Conservation (phyloP, 1,140 invertebrate genomes). For the Drosophila repletoides region DNA sequence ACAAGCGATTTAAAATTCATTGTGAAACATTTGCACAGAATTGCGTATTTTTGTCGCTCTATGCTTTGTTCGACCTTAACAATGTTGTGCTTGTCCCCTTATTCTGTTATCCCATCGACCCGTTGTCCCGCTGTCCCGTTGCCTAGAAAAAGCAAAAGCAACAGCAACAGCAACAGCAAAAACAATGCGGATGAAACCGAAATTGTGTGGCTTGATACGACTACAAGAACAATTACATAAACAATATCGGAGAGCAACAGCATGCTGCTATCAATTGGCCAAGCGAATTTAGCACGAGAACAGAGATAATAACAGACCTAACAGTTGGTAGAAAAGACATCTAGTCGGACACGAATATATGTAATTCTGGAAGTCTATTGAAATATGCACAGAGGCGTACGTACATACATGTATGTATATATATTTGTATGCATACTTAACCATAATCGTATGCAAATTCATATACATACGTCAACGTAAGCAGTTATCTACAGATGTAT, state of each 20-base stretch:
- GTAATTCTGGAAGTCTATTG: no score
- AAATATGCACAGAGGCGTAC: no score
- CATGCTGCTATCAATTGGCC: slow-evolving; percentile 58
- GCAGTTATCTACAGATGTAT: no score
- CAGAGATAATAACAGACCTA: no score
- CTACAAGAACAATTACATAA: slow-evolving; percentile 40
- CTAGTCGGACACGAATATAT: no score
- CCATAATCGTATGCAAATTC: no score
- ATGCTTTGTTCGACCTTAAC: slow-evolving; percentile 38
- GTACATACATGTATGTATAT: no score
- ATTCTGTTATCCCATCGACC: no score
- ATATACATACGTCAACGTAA: no score
- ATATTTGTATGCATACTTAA: no score
- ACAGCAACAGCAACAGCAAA: no score
- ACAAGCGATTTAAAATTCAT: slow-evolving; percentile 74
- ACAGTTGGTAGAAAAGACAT: no score
- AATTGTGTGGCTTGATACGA: slow-evolving; percentile 59
- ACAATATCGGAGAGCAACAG: slow-evolving; percentile 43
- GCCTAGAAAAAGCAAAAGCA: slow-evolving; percentile 26
- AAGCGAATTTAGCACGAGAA: slow-evolving; percentile 48
- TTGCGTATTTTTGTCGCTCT: slow-evolving; percentile 42
- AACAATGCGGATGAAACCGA: slow-evolving; percentile 44
- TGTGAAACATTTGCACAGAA: slow-evolving; percentile 71
- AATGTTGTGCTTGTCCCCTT: slow-evolving; percentile 2
- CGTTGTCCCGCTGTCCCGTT: neutral